Conservation (phyloP, 92 coral and sea anemone species). For the Parazoanthus swiftii region DNA sequence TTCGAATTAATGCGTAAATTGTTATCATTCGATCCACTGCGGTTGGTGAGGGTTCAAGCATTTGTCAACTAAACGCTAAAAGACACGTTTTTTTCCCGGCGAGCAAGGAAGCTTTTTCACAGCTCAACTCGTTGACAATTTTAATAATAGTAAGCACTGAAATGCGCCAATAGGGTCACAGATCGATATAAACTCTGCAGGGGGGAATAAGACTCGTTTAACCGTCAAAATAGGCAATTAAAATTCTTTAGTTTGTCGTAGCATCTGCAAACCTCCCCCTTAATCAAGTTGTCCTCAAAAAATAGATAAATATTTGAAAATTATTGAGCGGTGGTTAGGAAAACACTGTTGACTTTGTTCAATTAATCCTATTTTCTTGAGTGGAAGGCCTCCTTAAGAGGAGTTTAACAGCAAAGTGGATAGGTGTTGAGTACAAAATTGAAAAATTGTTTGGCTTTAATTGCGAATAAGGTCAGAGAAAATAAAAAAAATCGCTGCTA, state of each 20-base stretch:
- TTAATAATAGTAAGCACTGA: constrained; percentile 21
- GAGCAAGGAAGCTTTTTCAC: constrained; percentile 35
- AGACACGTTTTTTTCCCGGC: constrained; percentile 17
- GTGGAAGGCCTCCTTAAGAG: background rate
- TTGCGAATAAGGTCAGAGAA: constrained; percentile 84
- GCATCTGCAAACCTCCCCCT: constrained; percentile 88
- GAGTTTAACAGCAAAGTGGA: constrained; percentile 8
- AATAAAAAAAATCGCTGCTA: constrained; percentile 72
- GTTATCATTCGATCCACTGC: constrained; percentile 1
- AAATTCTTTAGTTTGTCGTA: constrained; percentile 76
- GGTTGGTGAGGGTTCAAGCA: background rate
- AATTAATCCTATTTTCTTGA: constrained; percentile 65
- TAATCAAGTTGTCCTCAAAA: constrained; percentile 82
- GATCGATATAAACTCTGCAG: constrained; percentile 71
- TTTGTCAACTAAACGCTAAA: background rate
- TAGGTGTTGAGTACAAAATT: constrained; percentile 28
- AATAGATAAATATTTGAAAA: constrained; percentile 87
- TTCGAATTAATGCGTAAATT: constrained; percentile 29
- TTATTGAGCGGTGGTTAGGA: constrained; percentile 72
- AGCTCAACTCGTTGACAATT: constrained; percentile 17
- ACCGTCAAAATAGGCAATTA: constrained; percentile 93
- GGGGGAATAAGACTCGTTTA: constrained; percentile 85
- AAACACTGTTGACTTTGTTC: constrained; percentile 82
- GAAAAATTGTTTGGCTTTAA: constrained; percentile 65
- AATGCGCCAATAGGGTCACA: constrained; percentile 55